Evolutionary conservation across 2,797 vertebrate genomes (phyloP), one percentile per base, ranked within the genome.

Genomic region (Pyrocephalus nanus): DNA sequence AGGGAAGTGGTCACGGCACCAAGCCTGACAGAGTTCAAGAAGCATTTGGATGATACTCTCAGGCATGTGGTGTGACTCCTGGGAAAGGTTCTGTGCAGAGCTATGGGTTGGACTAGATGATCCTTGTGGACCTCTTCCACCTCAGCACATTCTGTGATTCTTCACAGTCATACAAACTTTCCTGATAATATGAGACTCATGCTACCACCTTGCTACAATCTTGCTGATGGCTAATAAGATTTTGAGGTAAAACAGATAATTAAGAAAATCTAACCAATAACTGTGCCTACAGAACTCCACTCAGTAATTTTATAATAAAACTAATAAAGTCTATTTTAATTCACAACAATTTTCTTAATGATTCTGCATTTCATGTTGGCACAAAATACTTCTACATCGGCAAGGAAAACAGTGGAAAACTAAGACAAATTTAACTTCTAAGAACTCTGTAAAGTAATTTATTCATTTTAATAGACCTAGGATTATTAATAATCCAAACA

Each of bases 121-220:
- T 65, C 15, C 40, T n/a, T 65, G 62, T n/a, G 62, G 21, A 42
- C 22, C 42, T 43, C 42, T 65, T 45, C 61, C 40, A 64, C 32
- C 15, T 23, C 11, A 6, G 29, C 22, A 23, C 43, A 43, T 32
- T 64, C 61, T 32, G 38, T 43, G 14, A 64, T 43, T 32, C 61
- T 23, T 43, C 40, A 64, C 29, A 43, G 40, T 42, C 42, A 18
- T 42, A 42, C 42, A 42, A 42, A 51, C 40, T 38, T 40, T 15
- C 16, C 15, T 0, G 0, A 15, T 3, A 72, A 11, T 26, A 29
- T 12, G 8, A 80, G 29, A 64, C 5, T 61, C 0, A 1, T 11
- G 13, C 17, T 25, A 26, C 3, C 48, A 42, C 6, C 34, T 51
- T 17, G 27, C 25, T 15, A 71, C 5, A 29, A 15, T 69, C 42